phyloP scores from a whole-genome alignment of 1,140 invertebrate genomes.

The Galleria mellonella region DNA sequence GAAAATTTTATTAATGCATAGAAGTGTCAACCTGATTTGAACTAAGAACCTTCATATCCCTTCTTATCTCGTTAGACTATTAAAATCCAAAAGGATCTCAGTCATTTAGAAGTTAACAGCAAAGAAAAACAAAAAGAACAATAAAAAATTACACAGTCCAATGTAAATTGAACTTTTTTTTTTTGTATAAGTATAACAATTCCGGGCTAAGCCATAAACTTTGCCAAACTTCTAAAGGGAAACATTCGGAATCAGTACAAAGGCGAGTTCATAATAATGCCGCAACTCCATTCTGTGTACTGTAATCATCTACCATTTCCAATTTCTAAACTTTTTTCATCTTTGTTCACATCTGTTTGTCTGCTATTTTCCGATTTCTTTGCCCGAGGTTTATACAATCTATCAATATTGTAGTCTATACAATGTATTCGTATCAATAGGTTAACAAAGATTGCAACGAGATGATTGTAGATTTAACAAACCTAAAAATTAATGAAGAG shows the following conservation, averaged over 20 bases:
- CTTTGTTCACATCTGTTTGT: slow-evolving; percentile 50
- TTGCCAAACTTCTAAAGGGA: slow-evolving; percentile 35
- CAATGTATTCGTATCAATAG: no score
- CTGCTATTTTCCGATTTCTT: slow-evolving; percentile 10
- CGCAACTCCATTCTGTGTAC: slow-evolving; percentile 64
- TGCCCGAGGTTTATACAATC: no score
- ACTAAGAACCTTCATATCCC: no score
- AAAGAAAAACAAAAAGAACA: slow-evolving; percentile 27
- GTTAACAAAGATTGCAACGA: no score
- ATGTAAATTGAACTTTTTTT: slow-evolving; percentile 58
- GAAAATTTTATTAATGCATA: no score
- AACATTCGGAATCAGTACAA: slow-evolving; percentile 61
- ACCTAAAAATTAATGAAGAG: no score
- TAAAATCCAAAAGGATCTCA: no score
- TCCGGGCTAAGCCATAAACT: slow-evolving; percentile 39
- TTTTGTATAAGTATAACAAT: slow-evolving; percentile 40
- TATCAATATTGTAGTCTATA: no score
- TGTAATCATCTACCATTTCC: slow-evolving; percentile 47
- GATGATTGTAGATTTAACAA: no score
- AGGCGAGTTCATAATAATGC: slow-evolving; percentile 52
- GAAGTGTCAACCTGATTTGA: no score
- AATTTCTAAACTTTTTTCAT: slow-evolving; percentile 59
- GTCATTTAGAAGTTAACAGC: neutral
- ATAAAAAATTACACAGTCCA: slow-evolving; percentile 49
- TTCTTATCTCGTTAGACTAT: no score